Evolutionary conservation across 2,113 vertebrate species (phyloP).

Genomic region (Gasterosteus nipponicus): DNA sequence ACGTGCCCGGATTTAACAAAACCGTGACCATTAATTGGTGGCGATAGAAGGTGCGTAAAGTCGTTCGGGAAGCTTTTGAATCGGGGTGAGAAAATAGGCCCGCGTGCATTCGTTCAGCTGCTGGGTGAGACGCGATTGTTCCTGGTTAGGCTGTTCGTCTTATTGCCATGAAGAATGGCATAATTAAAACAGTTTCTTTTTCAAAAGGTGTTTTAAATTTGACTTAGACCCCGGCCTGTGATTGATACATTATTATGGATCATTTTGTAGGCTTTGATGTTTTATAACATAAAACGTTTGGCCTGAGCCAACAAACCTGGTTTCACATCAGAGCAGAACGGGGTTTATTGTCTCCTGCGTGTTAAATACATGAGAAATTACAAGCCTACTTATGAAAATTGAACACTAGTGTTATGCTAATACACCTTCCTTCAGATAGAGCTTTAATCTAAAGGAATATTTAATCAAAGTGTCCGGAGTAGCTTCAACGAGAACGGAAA

Average conservation of each 20-base stretch:
- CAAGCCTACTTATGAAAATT: slow-evolving; percentile 94
- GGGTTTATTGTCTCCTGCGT: slow-evolving; percentile 59
- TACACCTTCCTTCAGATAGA: slow-evolving; percentile 92
- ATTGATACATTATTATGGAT: background rate
- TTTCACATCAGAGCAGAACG: slow-evolving; percentile 25
- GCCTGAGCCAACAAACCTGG: slow-evolving; percentile 20
- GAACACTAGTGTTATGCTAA: slow-evolving; percentile 99
- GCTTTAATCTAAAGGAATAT: slow-evolving; percentile 90
- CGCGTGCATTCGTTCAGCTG: background rate
- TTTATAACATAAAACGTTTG: background rate
- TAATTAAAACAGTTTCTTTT: background rate
- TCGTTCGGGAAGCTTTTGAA: slow-evolving; percentile 39
- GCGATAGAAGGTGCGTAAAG: slow-evolving; percentile 23
- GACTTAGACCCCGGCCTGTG: background rate
- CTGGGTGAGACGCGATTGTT: background rate
- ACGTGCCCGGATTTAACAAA: slow-evolving; percentile 54
- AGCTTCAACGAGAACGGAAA: slow-evolving; percentile 36
- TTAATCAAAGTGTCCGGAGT: slow-evolving; percentile 53
- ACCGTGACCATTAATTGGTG: slow-evolving; percentile 47
- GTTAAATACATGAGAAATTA: slow-evolving; percentile 99
- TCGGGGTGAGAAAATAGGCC: slow-evolving; percentile 37
- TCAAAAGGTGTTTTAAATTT: background rate
- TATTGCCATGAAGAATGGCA: background rate
- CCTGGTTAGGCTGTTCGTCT: background rate
- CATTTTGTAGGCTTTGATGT: background rate